Percentiles rank a stretch among this genome's conserved stretches.
Conservation (phyloP, 2,797 vertebrate species). For the Pantherophis vulpinus region DNA sequence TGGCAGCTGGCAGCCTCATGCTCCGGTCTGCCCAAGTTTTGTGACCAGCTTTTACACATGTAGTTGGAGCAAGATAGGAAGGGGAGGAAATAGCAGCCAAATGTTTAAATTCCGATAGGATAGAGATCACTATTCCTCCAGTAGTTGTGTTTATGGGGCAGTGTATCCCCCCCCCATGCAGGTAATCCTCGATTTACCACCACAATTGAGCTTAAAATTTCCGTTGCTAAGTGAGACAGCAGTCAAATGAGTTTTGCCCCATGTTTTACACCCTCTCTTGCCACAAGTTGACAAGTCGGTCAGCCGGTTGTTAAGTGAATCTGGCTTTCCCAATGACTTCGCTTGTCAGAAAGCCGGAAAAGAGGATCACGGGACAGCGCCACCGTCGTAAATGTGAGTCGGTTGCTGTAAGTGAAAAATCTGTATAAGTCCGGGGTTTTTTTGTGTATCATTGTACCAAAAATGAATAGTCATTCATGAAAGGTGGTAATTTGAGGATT, state of each 20-base stretch:
- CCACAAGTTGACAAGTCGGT: background rate
- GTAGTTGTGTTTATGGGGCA: background rate
- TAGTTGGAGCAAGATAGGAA: too few species aligned
- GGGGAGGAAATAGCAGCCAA: background rate
- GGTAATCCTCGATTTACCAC: background rate
- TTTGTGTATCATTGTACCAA: background rate
- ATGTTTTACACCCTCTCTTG: background rate
- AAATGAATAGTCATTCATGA: background rate
- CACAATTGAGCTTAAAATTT: background rate
- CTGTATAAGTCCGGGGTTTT: too few species aligned
- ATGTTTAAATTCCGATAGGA: background rate
- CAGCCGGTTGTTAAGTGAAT: background rate
- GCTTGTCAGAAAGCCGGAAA: background rate
- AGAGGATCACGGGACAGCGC: fast-evolving
- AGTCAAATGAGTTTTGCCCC: background rate
- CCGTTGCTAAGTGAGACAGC: background rate
- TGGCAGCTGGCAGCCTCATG: background rate
- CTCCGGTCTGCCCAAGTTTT: background rate
- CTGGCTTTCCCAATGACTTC: background rate
- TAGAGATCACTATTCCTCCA: background rate
- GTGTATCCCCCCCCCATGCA: background rate
- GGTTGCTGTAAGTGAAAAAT: background rate
- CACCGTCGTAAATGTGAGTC: background rate
- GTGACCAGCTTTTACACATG: background rate
- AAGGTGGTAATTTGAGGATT: background rate